Evolutionary conservation across 2,888 invertebrate species (phyloP).

Genomic region (Trissolcus brochymenae): DNA sequence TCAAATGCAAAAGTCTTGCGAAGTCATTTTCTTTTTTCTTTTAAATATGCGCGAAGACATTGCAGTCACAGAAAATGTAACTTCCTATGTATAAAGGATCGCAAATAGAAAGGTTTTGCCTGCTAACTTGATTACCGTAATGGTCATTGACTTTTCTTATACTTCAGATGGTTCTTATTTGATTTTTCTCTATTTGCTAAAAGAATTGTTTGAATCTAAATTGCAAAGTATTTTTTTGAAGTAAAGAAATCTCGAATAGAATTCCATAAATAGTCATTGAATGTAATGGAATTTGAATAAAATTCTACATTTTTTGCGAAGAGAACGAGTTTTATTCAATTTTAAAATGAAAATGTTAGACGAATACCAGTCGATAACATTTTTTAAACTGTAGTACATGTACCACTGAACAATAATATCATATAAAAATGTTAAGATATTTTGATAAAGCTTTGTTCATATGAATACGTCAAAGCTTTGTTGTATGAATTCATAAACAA

Average conservation of each 20-base stretch:
- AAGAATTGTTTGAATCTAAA: too few relatives aligned
- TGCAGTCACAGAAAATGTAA: neutral
- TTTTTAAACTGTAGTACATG: too few relatives aligned
- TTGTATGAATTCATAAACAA: slow-evolving; percentile 44
- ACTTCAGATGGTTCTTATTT: neutral
- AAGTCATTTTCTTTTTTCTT: slow-evolving; percentile 4
- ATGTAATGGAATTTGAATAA: too few relatives aligned
- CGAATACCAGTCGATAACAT: too few relatives aligned
- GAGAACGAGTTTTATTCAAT: too few relatives aligned
- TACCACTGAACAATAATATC: too few relatives aligned
- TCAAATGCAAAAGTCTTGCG: too few relatives aligned
- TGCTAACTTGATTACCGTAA: slow-evolving; percentile 7
- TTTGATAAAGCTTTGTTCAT: slow-evolving; percentile 31
- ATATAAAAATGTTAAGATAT: slow-evolving; percentile 17
- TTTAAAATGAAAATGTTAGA: too few relatives aligned
- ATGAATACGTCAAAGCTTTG: slow-evolving; percentile 42
- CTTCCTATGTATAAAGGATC: neutral
- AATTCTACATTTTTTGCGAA: too few relatives aligned
- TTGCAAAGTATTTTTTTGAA: too few relatives aligned
- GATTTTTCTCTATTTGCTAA: neutral
- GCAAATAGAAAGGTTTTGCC: slow-evolving; percentile 11
- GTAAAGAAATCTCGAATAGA: too few relatives aligned
- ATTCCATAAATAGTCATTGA: too few relatives aligned
- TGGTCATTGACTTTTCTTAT: slow-evolving; percentile 1
- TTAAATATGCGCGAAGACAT: slow-evolving; percentile 13